Evolutionary conservation across 2,888 invertebrate genomes (phyloP).

Genomic region (Idaea aversata): DNA sequence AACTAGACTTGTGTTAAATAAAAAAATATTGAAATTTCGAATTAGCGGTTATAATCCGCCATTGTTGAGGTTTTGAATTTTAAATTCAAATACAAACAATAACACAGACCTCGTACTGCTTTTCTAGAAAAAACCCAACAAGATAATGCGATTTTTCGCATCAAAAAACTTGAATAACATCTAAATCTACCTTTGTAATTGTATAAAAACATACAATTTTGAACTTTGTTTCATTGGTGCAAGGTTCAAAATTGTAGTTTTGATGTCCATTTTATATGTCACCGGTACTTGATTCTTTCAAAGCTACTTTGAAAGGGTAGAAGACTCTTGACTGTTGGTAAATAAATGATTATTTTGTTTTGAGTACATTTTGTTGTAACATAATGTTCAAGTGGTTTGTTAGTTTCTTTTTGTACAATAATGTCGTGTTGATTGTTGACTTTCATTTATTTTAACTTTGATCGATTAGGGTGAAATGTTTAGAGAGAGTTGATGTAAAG

Average conservation of each 20-base stretch:
- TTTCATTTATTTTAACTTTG: not conserved
- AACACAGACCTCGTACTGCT: slow-evolving; percentile 21
- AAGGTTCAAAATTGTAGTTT: not conserved
- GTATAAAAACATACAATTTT: not conserved
- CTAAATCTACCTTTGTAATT: slow-evolving; percentile 8
- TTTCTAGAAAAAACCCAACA: slow-evolving; percentile 29
- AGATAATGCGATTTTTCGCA: slow-evolving; percentile 35
- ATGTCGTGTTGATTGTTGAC: slow-evolving; percentile 1
- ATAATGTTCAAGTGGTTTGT: not conserved
- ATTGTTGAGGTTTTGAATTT: slow-evolving; percentile 4
- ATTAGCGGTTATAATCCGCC: not conserved
- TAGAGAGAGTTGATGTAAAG: not conserved
- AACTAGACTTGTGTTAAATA: not conserved
- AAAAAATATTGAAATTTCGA: not conserved
- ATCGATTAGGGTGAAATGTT: slow-evolving; percentile 1
- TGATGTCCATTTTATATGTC: slow-evolving; percentile 16
- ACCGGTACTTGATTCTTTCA: slow-evolving; percentile 25
- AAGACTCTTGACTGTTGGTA: slow-evolving; percentile 33
- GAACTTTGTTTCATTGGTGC: not conserved
- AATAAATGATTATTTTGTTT: slow-evolving; percentile 36
- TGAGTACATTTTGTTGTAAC: slow-evolving; percentile 14
- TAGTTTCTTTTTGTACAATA: not conserved
- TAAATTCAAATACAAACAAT: slow-evolving; percentile 8
- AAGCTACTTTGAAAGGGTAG: slow-evolving; percentile 30
- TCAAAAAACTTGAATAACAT: slow-evolving; percentile 22